These are phyloP conservation scores for Brachypodius melanocephalos DNA, from an alignment of 2,113 vertebrate genomes.

Conservation along the genomic window DNA sequence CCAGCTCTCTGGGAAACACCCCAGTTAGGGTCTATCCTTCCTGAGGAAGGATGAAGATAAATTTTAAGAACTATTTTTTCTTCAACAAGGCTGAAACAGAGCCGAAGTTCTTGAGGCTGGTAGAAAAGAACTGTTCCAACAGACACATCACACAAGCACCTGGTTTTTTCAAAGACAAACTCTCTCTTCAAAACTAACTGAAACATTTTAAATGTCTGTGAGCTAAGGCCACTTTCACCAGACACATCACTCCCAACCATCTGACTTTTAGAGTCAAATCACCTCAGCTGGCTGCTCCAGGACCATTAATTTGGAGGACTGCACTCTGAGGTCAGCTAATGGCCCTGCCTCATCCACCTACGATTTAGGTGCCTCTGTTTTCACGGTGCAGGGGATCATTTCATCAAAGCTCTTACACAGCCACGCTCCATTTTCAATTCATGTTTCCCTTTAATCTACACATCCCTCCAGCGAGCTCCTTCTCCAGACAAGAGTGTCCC, in stretches of 20 bases:
- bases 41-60: neutral
- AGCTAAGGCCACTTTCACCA: neutral
- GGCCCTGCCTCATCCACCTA: neutral
- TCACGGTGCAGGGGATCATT: neutral
- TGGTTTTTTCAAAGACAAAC: neutral
- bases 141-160: neutral
- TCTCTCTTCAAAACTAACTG: neutral
- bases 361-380: neutral
- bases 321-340: neutral
- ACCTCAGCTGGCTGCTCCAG: neutral
- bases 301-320: neutral
- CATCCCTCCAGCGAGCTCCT: neutral
- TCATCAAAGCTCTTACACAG: neutral
- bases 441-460: neutral
- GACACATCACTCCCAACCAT: neutral
- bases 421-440: neutral
- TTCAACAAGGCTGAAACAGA: neutral
- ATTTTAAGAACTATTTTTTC: neutral
- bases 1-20: conserved; percentile 45
- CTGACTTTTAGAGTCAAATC: neutral
- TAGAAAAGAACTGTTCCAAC: neutral
- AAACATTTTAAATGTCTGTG: neutral
- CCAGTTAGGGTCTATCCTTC: neutral
- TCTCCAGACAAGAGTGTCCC: neutral
- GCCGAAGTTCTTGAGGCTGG: neutral